A percentile compares a stretch with the other conserved stretches of the same genome.
phyloP scores from a whole-genome alignment of 2,888 invertebrate genomes.

The Yponomeuta malinellus region DNA sequence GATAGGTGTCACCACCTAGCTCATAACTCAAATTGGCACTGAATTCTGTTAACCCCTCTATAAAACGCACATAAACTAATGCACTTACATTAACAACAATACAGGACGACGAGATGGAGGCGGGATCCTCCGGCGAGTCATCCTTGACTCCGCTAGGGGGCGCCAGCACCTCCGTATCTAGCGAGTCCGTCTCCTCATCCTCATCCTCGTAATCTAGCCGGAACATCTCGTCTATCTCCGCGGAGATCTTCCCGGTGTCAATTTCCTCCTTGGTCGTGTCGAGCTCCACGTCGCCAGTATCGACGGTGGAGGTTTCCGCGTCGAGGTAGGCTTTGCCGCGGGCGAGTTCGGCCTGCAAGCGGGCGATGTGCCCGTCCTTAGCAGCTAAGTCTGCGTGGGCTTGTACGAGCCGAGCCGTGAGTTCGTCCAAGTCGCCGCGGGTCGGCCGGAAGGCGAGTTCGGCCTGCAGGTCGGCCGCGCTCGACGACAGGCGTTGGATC shows the following conservation, averaged over 20 bases:
- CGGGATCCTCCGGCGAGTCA: slow-evolving; percentile 13
- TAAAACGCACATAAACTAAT: too few relatives aligned
- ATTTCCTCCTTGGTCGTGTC: slow-evolving; percentile 28
- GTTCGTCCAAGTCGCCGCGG: slow-evolving; percentile 73
- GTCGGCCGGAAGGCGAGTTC: slow-evolving; percentile 77
- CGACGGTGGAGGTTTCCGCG: slow-evolving; percentile 29
- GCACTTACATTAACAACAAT: too few relatives aligned
- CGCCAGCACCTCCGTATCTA: slow-evolving; percentile 48
- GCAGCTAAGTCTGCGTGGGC: slow-evolving; percentile 46
- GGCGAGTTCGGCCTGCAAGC: slow-evolving; percentile 21
- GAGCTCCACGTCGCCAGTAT: slow-evolving; percentile 18
- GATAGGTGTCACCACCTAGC: too few relatives aligned
- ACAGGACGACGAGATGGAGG: slow-evolving; percentile 8
- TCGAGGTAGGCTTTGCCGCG: slow-evolving; percentile 29
- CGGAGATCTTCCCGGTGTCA: slow-evolving; percentile 55
- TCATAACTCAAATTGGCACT: too few relatives aligned
- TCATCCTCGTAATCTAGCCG: slow-evolving; percentile 56
- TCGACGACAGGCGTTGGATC: slow-evolving; percentile 70
- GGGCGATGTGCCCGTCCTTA: slow-evolving; percentile 34
- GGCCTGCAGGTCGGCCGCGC: slow-evolving; percentile 70
- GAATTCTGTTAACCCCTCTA: too few relatives aligned
- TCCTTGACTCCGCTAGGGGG: slow-evolving; percentile 12
- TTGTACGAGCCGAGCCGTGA: slow-evolving; percentile 56
- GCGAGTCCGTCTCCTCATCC: slow-evolving; percentile 60
- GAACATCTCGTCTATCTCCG: slow-evolving; percentile 68